Conservation (phyloP, 2,888 invertebrate genomes). For the Orgyia antiqua region DNA sequence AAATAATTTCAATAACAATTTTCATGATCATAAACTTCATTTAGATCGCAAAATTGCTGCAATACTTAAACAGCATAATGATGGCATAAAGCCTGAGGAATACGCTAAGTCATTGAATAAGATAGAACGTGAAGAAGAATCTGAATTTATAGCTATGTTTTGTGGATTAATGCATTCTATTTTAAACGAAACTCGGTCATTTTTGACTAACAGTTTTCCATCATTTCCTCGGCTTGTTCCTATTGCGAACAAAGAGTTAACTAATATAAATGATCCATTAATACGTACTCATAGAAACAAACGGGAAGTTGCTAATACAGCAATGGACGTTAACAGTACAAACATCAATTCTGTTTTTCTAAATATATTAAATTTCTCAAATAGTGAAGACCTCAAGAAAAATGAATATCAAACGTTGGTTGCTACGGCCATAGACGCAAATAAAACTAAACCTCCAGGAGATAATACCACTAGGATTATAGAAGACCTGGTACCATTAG, state of each 20-base stretch:
- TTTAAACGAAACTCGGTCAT: slow-evolving; percentile 41
- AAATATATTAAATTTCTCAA: slow-evolving; percentile 17
- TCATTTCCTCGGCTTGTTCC: slow-evolving; percentile 12
- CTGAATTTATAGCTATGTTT: slow-evolving; percentile 39
- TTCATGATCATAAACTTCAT: slow-evolving; percentile 24
- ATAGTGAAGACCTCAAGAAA: slow-evolving; percentile 15
- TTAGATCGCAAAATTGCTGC: slow-evolving; percentile 37
- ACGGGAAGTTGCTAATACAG: slow-evolving; percentile 26
- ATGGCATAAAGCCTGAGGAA: slow-evolving; percentile 46
- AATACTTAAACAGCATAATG: slow-evolving; percentile 56
- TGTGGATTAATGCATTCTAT: slow-evolving; percentile 39
- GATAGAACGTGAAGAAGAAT: slow-evolving; percentile 45
- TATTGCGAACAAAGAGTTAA: slow-evolving; percentile 14
- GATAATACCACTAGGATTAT: slow-evolving; percentile 2
- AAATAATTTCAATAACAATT: slow-evolving; percentile 36
- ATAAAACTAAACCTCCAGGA: slow-evolving; percentile 3
- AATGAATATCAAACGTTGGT: slow-evolving; percentile 19
- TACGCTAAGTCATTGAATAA: slow-evolving; percentile 42
- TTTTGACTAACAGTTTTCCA: slow-evolving; percentile 36
- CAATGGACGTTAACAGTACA: slow-evolving; percentile 10
- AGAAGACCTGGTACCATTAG: slow-evolving; percentile 5
- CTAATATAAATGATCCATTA: slow-evolving; percentile 17
- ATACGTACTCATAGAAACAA: slow-evolving; percentile 41
- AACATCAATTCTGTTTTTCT: slow-evolving; percentile 8
- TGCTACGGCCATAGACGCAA: not conserved